A percentile compares a stretch with the other conserved stretches of the same genome.
Conservation (phyloP, 2,113 vertebrate genomes). For the Dolichotis patagonum region DNA sequence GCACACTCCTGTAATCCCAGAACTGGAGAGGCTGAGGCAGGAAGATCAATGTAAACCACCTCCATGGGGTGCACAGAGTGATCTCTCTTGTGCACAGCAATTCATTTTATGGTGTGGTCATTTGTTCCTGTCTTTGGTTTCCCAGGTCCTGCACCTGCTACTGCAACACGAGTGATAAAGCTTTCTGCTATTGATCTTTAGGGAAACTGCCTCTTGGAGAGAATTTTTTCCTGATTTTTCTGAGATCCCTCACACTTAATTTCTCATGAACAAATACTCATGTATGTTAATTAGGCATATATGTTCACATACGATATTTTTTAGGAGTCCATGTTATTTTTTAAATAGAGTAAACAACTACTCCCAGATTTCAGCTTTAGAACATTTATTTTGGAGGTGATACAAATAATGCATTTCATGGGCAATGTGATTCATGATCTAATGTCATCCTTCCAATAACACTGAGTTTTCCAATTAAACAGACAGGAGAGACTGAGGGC, state of each 20-base stretch:
- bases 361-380: conserved; percentile 2
- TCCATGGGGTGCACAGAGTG: neutral
- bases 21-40: neutral
- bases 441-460: neutral
- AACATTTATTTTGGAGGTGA: neutral
- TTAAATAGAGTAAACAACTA: neutral
- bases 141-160: neutral
- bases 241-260: neutral
- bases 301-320: neutral
- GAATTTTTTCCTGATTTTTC: neutral
- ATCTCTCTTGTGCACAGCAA: neutral
- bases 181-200: neutral
- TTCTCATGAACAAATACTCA: neutral
- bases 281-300: neutral
- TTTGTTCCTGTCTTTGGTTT: neutral
- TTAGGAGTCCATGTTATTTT: neutral
- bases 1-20: neutral
- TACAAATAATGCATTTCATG: neutral
- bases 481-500: neutral
- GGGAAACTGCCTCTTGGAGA: neutral
- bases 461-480: neutral
- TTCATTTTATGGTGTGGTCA: neutral
- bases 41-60: neutral
- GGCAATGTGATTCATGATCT: neutral
- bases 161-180: no score